Percentiles rank a stretch among this genome's conserved stretches.
Conservation (phyloP, 1,140 invertebrate species). For the Battus philenor region DNA sequence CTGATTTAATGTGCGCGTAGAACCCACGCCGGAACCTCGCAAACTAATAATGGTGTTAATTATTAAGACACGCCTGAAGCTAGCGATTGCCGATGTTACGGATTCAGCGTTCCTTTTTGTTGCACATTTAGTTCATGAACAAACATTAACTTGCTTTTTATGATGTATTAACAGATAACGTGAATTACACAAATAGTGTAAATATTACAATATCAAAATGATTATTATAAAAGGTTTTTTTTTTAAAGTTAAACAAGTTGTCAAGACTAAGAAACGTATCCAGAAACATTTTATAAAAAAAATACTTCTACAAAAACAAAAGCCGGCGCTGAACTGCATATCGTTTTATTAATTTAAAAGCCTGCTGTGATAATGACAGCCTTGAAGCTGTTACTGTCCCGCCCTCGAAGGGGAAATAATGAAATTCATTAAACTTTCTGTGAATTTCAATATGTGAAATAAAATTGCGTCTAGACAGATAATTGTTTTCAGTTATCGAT, state of each 20-base stretch:
- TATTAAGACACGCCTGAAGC: not conserved
- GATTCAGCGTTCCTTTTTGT: too few relatives aligned
- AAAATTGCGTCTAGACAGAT: slow-evolving; percentile 11
- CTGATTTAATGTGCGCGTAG: not conserved
- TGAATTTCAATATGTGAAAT: slow-evolving; percentile 1
- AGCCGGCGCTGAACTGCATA: not conserved
- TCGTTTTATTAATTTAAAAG: slow-evolving; percentile 5
- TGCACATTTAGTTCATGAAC: too few relatives aligned
- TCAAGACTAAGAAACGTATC: too few relatives aligned
- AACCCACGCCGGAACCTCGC: not conserved
- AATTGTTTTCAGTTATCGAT: too few relatives aligned
- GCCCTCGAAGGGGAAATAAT: slow-evolving; percentile 12
- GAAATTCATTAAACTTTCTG: slow-evolving; percentile 11
- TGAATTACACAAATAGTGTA: too few relatives aligned
- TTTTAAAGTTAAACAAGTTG: too few relatives aligned
- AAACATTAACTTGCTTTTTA: too few relatives aligned
- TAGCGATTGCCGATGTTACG: not conserved
- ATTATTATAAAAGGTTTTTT: not conserved
- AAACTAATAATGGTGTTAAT: slow-evolving; percentile 10
- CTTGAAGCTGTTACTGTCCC: slow-evolving; percentile 5
- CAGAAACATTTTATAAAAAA: too few relatives aligned
- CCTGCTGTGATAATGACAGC: slow-evolving; percentile 5
- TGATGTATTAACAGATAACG: too few relatives aligned
- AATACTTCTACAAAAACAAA: too few relatives aligned
- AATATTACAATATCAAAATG: not conserved